phyloP scores from a whole-genome alignment of 2,113 vertebrate species.

The Calypte anna region DNA sequence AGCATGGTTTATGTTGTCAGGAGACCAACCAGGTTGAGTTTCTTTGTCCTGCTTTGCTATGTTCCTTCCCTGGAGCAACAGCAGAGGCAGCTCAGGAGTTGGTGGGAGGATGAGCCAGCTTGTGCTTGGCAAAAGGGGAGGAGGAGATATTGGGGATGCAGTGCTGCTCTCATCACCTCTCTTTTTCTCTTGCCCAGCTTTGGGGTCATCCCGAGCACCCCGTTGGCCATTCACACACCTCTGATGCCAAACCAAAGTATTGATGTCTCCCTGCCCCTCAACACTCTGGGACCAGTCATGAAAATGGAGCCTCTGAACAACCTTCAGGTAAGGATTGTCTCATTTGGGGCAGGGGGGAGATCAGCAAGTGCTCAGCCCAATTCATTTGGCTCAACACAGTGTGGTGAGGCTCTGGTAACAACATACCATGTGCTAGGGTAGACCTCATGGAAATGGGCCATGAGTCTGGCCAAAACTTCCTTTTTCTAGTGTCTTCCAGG shows the following conservation, averaged over 20 bases:
- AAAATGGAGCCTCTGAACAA: slow-evolving; percentile 99
- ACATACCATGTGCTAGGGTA: background rate
- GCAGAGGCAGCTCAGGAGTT: background rate
- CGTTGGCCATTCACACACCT: slow-evolving; percentile 92
- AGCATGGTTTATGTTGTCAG: background rate
- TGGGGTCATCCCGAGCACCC: slow-evolving; percentile 93
- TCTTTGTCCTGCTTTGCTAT: background rate
- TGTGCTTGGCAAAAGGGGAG: background rate
- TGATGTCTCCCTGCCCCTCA: slow-evolving; percentile 93
- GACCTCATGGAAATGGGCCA: background rate
- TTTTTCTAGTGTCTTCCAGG: background rate
- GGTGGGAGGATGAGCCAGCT: background rate
- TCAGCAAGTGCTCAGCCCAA: background rate
- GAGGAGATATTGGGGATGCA: background rate
- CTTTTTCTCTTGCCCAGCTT: slow-evolving; percentile 78
- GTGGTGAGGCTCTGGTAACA: background rate
- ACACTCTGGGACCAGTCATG: slow-evolving; percentile 98
- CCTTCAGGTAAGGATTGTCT: slow-evolving; percentile 85
- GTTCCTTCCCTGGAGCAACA: background rate
- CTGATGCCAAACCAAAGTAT: slow-evolving; percentile 98
- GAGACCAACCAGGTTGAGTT: background rate
- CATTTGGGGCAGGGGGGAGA: rapidly evolving
- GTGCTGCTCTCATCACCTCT: background rate
- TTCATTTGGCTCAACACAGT: background rate
- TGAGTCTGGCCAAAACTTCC: background rate